Base-by-base conservation (phyloP, 2,888 invertebrate genomes). In the Cheiracanthium punctorium region DNA sequence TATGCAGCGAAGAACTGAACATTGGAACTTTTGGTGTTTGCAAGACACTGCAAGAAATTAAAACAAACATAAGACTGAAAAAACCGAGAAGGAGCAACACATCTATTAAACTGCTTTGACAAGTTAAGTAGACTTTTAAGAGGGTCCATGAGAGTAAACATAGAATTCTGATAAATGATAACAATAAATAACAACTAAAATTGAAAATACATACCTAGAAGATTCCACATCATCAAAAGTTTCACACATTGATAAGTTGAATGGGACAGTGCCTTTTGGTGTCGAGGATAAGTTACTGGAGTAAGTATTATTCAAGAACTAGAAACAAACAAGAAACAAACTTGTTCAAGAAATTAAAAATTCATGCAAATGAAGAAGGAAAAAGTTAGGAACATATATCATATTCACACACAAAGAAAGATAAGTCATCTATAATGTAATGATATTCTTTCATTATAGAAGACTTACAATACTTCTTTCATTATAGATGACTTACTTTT, bases 251-350 rank as follows among this genome's bases (percentile, higher is more conserved):
- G 52, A 65, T 28, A 72, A 29, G 29, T 65, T 70, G 12, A 33
- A 20, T 7, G 71, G 37, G 17, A 52, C 37, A 24, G 28, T 30
- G 43, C 58, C 48, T 41, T 81, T 81, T 10, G 92, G 92, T 0
- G 92, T 92, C 0, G 92, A 92, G 4, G 92, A 92, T 82, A 92
- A 90, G 89, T 88, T 90, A 0, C 89, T 90, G 29, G 90, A 86
- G 84, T 90, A 90, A 32, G 91, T 91, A 85, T 91, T 91, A 88
- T 92, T 92, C 87, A 91, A 84, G 89, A 92, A 92, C 91, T 91
- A 28, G 90, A 64, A 90, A 89, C 8, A 52, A 32, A 67, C 10
- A n/a, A n/a, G n/a, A n/a, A n/a, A n/a, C n/a, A n/a, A n/a, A n/a
- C n/a, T n/a, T n/a, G n/a, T n/a, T n/a, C n/a, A n/a, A n/a, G n/a